Percentiles rank a stretch among this genome's conserved stretches.
phyloP scores from a whole-genome alignment of 1,140 invertebrate species.

The Callitettix versicolor region DNA sequence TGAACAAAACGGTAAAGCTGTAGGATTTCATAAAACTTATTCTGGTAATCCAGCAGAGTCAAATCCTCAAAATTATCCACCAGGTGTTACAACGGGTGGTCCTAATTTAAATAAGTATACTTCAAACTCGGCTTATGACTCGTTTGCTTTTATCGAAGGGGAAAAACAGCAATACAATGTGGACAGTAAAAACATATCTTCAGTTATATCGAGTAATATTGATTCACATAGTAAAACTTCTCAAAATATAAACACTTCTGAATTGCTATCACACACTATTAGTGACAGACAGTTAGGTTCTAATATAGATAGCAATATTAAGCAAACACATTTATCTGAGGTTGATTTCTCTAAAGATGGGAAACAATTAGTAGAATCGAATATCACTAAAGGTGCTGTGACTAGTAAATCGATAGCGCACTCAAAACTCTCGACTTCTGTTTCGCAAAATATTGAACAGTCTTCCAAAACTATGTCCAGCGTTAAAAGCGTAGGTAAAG shows the following conservation, averaged over 20 bases:
- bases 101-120: slow-evolving; percentile 4
- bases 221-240: too few species aligned
- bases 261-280: too few species aligned
- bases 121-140: neutral
- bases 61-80: neutral
- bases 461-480: slow-evolving; percentile 6
- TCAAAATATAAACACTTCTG: too few species aligned
- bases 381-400: too few species aligned
- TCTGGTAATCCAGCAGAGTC: neutral
- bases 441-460: neutral
- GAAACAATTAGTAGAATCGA: too few species aligned
- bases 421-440: neutral
- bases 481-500: slow-evolving; percentile 6
- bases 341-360: too few species aligned
- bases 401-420: too few species aligned
- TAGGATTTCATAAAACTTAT: slow-evolving; percentile 3
- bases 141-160: neutral
- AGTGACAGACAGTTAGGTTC: too few species aligned
- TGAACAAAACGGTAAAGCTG: slow-evolving; percentile 8
- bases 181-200: too few species aligned
- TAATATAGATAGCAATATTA: too few species aligned
- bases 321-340: too few species aligned
- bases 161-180: neutral
- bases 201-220: too few species aligned
- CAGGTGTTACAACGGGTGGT: slow-evolving; percentile 12